A percentile compares a stretch with the other conserved stretches of the same genome.
phyloP scores from a whole-genome alignment of 2,888 invertebrate species.

The Drosophila sordidula region DNA sequence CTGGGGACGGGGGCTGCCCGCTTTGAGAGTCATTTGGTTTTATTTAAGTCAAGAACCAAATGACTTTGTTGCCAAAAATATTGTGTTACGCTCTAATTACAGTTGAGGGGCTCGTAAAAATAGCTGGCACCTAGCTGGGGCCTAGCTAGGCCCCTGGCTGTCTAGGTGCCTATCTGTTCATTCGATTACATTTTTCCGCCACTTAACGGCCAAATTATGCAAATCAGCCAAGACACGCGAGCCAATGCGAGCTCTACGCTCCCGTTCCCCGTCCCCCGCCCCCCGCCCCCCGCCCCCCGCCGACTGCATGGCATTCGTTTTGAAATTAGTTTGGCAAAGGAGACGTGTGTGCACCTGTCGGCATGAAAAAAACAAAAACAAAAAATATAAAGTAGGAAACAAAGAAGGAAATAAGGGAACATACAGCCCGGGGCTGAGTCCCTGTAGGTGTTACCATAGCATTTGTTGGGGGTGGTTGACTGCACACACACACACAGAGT shows the following conservation, averaged over 20 bases:
- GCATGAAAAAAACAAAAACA: constrained; percentile 18
- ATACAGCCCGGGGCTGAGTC: constrained; percentile 11
- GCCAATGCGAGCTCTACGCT: constrained; percentile 11
- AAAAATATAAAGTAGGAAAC: constrained; percentile 1
- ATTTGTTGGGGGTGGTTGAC: constrained; percentile 46
- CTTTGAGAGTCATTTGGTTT: constrained; percentile 23
- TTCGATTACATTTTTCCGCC: constrained; percentile 81
- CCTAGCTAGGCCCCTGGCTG: not conserved
- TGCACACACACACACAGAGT: constrained; percentile 9
- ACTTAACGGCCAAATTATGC: constrained; percentile 77
- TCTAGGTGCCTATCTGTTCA: constrained; percentile 64
- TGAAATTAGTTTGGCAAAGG: constrained; percentile 70
- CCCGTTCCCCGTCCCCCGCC: not conserved
- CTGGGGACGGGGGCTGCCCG: not conserved
- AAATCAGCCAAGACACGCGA: constrained; percentile 68
- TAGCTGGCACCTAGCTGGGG: constrained; percentile 33
- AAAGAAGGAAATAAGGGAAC: constrained; percentile 25
- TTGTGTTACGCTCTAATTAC: constrained; percentile 51
- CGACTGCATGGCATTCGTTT: constrained; percentile 67
- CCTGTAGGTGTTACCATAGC: constrained; percentile 47
- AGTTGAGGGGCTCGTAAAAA: constrained; percentile 49
- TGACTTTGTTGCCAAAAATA: constrained; percentile 32
- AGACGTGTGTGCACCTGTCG: constrained; percentile 68
- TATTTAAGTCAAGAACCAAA: constrained; percentile 14
- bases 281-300: not conserved